phyloP scores from a whole-genome alignment of 2,797 vertebrate species.

The Peromyscus aztecus region DNA sequence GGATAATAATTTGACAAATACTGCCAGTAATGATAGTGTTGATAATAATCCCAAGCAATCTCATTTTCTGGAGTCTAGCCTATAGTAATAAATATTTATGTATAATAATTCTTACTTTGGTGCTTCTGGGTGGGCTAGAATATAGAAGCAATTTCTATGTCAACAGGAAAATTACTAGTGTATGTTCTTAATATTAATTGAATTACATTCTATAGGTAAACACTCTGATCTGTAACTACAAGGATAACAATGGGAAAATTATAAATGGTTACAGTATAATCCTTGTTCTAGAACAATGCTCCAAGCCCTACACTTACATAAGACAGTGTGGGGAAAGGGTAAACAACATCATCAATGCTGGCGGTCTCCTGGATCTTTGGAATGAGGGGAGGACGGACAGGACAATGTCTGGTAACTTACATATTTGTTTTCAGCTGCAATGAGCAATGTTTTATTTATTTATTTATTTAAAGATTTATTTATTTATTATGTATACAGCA shows the following conservation, averaged over 20 bases:
- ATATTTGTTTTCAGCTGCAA: constrained; percentile 31
- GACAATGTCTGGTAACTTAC: not conserved
- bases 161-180: constrained; percentile 7
- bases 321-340: not conserved
- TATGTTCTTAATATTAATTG: not conserved
- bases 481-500: too few species aligned
- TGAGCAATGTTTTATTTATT: not conserved
- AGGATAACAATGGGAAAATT: constrained; percentile 37
- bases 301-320: not conserved
- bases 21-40: not conserved
- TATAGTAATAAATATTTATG: constrained; percentile 41
- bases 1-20: not conserved
- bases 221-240: not conserved
- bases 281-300: constrained; percentile 8
- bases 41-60: not conserved
- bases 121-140: constrained; percentile 39
- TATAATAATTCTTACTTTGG: not conserved
- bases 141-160: constrained; percentile 25
- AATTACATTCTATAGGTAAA: not conserved
- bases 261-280: not conserved
- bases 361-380: not conserved
- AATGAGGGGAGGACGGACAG: not conserved
- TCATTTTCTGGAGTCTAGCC: not conserved
- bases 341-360: not conserved
- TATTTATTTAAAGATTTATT: too few species aligned